Base-by-base conservation (phyloP, 2,113 vertebrate species). In the Xyliphius kryptos region DNA sequence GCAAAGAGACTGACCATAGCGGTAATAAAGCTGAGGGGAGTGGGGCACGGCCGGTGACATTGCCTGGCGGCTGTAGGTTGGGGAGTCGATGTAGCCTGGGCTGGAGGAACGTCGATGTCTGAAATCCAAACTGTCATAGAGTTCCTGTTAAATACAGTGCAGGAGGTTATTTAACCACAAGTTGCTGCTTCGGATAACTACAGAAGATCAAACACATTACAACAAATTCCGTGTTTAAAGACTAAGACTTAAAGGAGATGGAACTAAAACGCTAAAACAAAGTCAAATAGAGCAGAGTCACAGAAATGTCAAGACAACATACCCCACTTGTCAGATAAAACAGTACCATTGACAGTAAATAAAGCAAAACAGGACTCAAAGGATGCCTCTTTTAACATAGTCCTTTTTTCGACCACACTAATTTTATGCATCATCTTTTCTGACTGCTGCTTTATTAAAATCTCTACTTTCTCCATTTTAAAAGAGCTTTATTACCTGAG, bases 41-140 rank as follows among this genome's bases (percentile, higher is more conserved):
- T 85, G 87, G 10, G 89, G 87, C 66, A 87, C 81, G 61, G 88
- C 86, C 56, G 90, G 89, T 52, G 94, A 95, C 82, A 91, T 84
- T 78, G 91, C 91, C 47, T 91, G 92, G 32, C 88, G 89, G 73
- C 90, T 88, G 81, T 92, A 93, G 36, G 88, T 83, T 38, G 92
- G 93, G 15, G 95, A 95, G 78, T 94, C 91, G 0, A 94, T 92
- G 86, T 92, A 94, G 22, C 89, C 89, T 0, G 95, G 94, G 83
- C 92, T 94, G 73, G 92, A 93, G 56, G 91, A 91, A 63, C 92
- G 80, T 64, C 93, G 90, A 63, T 91, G 91, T 51, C 91, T 87
- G 15, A 83, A 80, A 66, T 95, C 92, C 55, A 94, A 83, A 56
- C 87, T 88, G 66, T 95, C 90, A 3, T 91, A 91, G 51, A 94